Base-by-base conservation (phyloP, 2,888 invertebrate genomes). In the Tetropium fuscum region DNA sequence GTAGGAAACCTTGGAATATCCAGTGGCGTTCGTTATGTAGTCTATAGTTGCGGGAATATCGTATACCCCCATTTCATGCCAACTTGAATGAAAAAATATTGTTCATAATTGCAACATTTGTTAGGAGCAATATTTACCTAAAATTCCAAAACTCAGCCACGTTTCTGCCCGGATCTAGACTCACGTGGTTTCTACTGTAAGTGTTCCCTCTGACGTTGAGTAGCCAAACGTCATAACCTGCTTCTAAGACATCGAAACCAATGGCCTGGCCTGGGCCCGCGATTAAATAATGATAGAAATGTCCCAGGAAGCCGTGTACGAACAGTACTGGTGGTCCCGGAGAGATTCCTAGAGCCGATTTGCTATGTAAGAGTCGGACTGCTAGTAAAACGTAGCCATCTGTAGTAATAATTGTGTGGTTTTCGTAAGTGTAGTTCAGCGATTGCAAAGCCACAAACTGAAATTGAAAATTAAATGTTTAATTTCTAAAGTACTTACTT, bases 11-110 rank as follows among this genome's bases (percentile, higher is more conserved):
- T 87, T 82, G 0, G 84, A 64, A 19, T 85, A 82, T 0, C 85
- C 84, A 0, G 93, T 90, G 1, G 67, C 45, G 0, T 77, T 71
- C 1, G 90, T 79, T 8, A 89, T 83, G 73, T 89, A 88, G 75
- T 96, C 91, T 41, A 97, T 89, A 83, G 89, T 90, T 0, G 91
- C 87, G 0, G 95, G 94, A 6, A 96, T 74, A 79, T 97, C 97
- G 64, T 84, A 86, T 53, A 85, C 80, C 0, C 90, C 93, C 77
- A 95, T 93, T 77, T 94, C 90, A 74, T 95, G 92, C 89, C 90
- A 96, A 59, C 92, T 92, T 62, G 79, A 80, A 13, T 79, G 79
- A 80, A 60, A 78, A 81, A n/a, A 1, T 10, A 7, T 19, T n/a
- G 1, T 20, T 4, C 18, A n/a, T n/a, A 10, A n/a, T 40, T 40